Percentiles rank a stretch among this genome's conserved stretches.
phyloP scores from a whole-genome alignment of 2,888 invertebrate genomes.

The Sympetrum striolatum region DNA sequence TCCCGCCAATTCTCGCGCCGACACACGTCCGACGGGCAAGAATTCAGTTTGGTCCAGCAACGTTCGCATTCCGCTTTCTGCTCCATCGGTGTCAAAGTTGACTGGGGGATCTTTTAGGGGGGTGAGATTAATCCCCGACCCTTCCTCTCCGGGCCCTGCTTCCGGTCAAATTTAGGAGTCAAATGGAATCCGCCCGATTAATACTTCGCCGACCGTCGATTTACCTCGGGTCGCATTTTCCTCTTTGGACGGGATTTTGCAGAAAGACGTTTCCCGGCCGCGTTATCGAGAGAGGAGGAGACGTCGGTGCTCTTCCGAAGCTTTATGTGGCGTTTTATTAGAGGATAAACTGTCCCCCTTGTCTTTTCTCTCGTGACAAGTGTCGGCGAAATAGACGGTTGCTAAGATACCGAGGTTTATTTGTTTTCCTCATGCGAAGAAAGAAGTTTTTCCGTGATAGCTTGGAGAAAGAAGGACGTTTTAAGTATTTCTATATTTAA shows the following conservation, averaged over 20 bases:
- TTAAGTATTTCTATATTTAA: no score
- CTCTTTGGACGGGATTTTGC: background rate
- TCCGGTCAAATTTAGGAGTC: background rate
- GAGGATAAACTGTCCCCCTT: no score
- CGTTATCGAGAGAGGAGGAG: no score
- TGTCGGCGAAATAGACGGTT: no score
- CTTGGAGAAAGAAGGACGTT: no score
- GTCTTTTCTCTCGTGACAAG: no score
- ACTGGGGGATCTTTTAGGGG: background rate
- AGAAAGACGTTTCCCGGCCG: background rate
- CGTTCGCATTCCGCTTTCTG: background rate
- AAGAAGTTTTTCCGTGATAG: no score
- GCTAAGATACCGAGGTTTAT: no score
- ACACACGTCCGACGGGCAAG: background rate
- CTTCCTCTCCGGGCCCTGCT: no score
- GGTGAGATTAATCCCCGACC: background rate
- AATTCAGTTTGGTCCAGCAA: background rate
- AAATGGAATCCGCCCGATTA: background rate
- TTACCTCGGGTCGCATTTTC: background rate
- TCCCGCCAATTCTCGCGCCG: background rate
- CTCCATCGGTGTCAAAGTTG: background rate
- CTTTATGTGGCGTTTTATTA: no score
- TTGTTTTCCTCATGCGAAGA: no score
- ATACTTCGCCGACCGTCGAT: background rate
- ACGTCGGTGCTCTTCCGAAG: no score